Base-by-base conservation (phyloP, 2,797 vertebrate genomes). In the Alectoris magna region DNA sequence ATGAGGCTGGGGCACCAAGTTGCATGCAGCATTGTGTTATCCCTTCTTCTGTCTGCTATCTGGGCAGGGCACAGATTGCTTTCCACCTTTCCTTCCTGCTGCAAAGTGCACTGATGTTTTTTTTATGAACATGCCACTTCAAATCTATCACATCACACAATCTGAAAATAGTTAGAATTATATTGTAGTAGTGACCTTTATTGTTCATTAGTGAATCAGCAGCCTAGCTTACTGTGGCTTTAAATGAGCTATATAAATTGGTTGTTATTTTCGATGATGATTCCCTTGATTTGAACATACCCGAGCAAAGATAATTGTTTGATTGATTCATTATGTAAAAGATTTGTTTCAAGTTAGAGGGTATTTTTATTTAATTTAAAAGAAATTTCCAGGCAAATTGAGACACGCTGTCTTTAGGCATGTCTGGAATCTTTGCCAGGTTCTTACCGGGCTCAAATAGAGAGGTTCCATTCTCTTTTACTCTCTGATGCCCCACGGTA, bases 181-280 rank as follows among this genome's bases (percentile, higher is more conserved):
- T 91, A 88, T 17, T 89, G 77, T 74, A 82, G 74, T 68, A 84
- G 94, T 96, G 95, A 95, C 94, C 95, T 95, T 96, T 95, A 93
- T 95, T 95, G 92, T 96, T 96, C 91, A 92, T 96, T 94, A 96
- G 91, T 94, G 77, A 94, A 90, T 94, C 91, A 90, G 86, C 85
- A 94, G 62, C 83, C 5, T 51, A 53, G 68, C 67, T 81, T 91
- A 84, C 83, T 84, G 85, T 94, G 80, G 68, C 87, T 95, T 95
- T 93, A 93, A 94, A 91, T 88, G 91, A 96, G 87, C 92, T 93
- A 4, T 90, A 91, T 95, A 94, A 96, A 96, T 95, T 88, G 84
- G 38, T 91, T 90, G 88, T 95, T 96, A 91, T 93, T 95, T 95
- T 88, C 92, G 76, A 1, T 93, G 80, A 91, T 88, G 83, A 93